Conservation (phyloP, 35 echinoderm and acorn worm species). For the Apostichopus parvimensis region DNA sequence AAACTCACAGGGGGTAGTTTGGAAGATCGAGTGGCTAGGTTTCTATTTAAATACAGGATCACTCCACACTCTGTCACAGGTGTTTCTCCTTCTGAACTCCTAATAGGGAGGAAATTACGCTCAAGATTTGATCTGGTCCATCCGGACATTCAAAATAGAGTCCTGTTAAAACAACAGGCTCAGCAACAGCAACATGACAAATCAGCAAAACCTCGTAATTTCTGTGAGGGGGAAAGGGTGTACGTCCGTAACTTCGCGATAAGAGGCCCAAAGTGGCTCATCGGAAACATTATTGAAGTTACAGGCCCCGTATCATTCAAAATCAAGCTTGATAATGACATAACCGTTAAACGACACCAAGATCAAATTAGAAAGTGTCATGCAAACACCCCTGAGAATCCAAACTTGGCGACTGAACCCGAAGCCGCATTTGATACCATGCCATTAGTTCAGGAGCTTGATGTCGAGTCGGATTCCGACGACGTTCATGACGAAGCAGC, state of each 20-base stretch:
- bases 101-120: slow-evolving; percentile 42
- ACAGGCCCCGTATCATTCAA: slow-evolving; percentile 51
- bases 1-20: neutral
- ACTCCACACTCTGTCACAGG: neutral
- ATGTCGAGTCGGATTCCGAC: neutral
- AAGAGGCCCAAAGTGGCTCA: slow-evolving; percentile 51
- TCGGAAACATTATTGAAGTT: slow-evolving; percentile 4
- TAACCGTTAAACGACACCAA: slow-evolving; percentile 12
- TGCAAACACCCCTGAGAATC: too few species aligned
- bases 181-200: too few species aligned
- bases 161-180: slow-evolving; percentile 32
- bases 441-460: neutral
- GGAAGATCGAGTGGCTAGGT: neutral
- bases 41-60: slow-evolving; percentile 51
- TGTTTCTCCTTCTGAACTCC: slow-evolving; percentile 44
- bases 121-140: slow-evolving; percentile 15
- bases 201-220: too few species aligned
- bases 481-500: neutral
- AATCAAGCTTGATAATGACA: neutral
- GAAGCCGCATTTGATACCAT: neutral
- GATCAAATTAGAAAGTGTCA: slow-evolving; percentile 48
- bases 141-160: slow-evolving; percentile 32
- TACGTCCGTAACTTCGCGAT: too few species aligned
- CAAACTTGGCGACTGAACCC: neutral
- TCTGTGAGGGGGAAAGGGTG: too few species aligned